A percentile compares a stretch with the other conserved stretches of the same genome.
These are phyloP conservation scores for Microchirus variegatus DNA, from an alignment of 2,797 vertebrate species.

Conservation along the genomic window DNA sequence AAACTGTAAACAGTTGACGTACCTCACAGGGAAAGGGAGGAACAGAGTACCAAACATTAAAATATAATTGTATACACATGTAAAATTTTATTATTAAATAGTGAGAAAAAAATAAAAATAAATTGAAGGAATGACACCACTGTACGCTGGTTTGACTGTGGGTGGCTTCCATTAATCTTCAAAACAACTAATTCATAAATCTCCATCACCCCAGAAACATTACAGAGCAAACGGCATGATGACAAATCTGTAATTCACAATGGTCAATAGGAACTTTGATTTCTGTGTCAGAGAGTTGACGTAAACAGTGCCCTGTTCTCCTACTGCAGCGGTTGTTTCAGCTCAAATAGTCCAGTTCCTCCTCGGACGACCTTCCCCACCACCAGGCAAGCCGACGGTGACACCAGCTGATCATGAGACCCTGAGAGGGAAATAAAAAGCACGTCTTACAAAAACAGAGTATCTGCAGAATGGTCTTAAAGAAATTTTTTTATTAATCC, in stretches of 20 bases:
- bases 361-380: slow-evolving; percentile 95
- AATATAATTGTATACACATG: neutral
- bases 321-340: slow-evolving; percentile 93
- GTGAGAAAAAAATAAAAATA: neutral
- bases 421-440: slow-evolving; percentile 72
- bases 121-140: too few species aligned
- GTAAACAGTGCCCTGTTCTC: neutral
- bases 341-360: slow-evolving; percentile 95
- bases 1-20: neutral
- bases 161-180: too few species aligned
- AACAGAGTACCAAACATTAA: neutral
- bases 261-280: too few species aligned
- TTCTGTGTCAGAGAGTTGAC: too few species aligned
- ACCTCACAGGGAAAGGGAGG: too few species aligned
- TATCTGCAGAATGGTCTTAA: too few species aligned
- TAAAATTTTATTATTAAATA: slow-evolving; percentile 28
- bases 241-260: too few species aligned
- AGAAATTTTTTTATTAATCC: too few species aligned
- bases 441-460: too few species aligned
- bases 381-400: slow-evolving; percentile 93
- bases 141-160: too few species aligned
- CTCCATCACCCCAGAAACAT: slow-evolving; percentile 1
- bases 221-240: neutral
- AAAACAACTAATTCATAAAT: neutral
- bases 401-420: slow-evolving; percentile 86